These are phyloP conservation scores for Oryzias sinensis DNA, from an alignment of 2,797 vertebrate genomes.

Conservation along the genomic window DNA sequence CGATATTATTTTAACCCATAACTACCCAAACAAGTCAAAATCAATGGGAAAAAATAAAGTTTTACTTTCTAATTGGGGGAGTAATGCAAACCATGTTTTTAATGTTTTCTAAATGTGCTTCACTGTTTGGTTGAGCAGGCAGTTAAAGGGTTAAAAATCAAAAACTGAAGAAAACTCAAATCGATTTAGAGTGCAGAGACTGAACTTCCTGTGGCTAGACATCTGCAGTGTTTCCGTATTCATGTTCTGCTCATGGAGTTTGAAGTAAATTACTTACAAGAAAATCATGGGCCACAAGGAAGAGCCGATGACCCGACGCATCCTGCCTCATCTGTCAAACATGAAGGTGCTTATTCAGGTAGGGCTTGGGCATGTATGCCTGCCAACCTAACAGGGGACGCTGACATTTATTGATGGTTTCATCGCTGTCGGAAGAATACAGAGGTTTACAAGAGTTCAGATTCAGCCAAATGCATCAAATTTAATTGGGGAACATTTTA, in stretches of 20 bases:
- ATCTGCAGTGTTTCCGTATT: neutral
- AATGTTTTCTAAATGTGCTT: too few species aligned
- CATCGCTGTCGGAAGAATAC: neutral
- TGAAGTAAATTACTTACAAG: neutral
- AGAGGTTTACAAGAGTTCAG: neutral
- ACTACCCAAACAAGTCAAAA: too few species aligned
- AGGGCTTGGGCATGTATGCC: neutral
- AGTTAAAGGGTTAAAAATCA: too few species aligned
- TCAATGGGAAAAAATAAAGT: too few species aligned
- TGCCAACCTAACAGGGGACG: conserved; percentile 9
- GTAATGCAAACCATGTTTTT: too few species aligned
- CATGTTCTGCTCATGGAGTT: neutral
- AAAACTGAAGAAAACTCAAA: too few species aligned
- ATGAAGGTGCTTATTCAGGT: neutral
- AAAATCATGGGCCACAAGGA: conserved; percentile 1
- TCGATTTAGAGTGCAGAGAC: too few species aligned
- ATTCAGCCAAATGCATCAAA: conserved; percentile 16
- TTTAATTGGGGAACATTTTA: conserved; percentile 4
- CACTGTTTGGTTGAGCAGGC: too few species aligned
- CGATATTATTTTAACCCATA: too few species aligned
- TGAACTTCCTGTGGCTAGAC: neutral
- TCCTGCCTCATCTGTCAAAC: conserved; percentile 12
- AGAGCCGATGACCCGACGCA: neutral
- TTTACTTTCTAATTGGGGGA: too few species aligned
- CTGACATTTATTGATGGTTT: conserved; percentile 9